phyloP scores from a whole-genome alignment of 1,140 invertebrate genomes.

The Metopolophium dirhodum region DNA sequence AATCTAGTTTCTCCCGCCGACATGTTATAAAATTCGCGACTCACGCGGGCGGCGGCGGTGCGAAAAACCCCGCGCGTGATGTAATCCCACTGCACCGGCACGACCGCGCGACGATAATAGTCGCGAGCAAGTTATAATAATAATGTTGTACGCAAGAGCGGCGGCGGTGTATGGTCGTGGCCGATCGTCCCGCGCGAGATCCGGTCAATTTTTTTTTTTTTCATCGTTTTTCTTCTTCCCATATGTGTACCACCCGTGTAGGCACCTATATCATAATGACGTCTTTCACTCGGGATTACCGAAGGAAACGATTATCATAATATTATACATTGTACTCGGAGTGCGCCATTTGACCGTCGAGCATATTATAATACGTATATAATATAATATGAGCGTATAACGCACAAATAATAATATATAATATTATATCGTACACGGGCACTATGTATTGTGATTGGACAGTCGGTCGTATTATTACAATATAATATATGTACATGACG shows the following conservation, averaged over 20 bases:
- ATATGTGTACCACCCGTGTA: too few species aligned
- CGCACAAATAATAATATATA: too few species aligned
- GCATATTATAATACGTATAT: too few species aligned
- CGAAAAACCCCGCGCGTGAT: constrained; percentile 19
- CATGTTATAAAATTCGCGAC: constrained; percentile 3
- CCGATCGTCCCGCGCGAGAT: not conserved
- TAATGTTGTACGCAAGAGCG: not conserved
- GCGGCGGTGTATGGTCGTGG: not conserved
- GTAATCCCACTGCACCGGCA: not conserved
- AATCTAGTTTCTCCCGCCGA: constrained; percentile 4
- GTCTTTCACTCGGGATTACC: not conserved
- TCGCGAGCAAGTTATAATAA: not conserved
- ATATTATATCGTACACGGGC: too few species aligned
- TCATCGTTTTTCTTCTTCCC: not conserved
- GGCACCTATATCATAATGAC: not conserved
- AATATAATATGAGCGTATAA: too few species aligned
- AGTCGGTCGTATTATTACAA: too few species aligned
- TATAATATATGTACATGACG: too few species aligned
- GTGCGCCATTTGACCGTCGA: too few species aligned
- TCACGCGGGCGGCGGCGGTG: not conserved
- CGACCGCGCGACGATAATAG: not conserved
- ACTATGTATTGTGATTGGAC: too few species aligned
- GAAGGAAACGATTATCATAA: not conserved
- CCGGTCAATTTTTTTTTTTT: not conserved
- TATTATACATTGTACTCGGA: too few species aligned